These are phyloP conservation scores for Enteromius mattozi DNA, from an alignment of 2,797 vertebrate species.

Conservation along the genomic window DNA sequence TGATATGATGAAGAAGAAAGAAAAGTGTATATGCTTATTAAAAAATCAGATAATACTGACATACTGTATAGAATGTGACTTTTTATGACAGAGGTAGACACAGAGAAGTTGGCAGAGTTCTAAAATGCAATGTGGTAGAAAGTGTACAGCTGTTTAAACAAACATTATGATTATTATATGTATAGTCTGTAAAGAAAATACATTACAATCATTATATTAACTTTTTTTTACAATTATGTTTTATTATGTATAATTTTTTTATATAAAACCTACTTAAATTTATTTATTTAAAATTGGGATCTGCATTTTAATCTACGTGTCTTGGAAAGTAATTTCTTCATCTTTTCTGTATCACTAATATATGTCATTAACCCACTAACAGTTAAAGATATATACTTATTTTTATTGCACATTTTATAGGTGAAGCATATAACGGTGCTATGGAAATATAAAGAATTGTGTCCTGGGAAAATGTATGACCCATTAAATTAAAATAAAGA, in stretches of 20 bases:
- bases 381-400: constrained; percentile 30
- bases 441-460: constrained; percentile 15
- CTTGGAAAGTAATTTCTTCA: background rate
- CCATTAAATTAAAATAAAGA: constrained; percentile 29
- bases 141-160: background rate
- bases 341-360: background rate
- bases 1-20: too few species aligned
- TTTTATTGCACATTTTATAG: constrained; percentile 12
- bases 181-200: background rate
- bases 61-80: background rate
- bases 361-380: background rate
- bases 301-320: background rate
- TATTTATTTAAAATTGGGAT: background rate
- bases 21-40: too few species aligned
- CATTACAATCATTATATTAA: background rate
- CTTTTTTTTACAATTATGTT: background rate
- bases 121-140: background rate
- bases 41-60: background rate
- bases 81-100: background rate
- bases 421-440: background rate
- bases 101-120: background rate
- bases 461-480: constrained; percentile 20
- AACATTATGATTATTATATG: background rate
- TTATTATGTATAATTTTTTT: background rate
- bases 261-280: background rate